Percentiles rank a stretch among this genome's conserved stretches.
Evolutionary conservation across 2,113 vertebrate species (phyloP).

Genomic region (Semnornis frantzii): DNA sequence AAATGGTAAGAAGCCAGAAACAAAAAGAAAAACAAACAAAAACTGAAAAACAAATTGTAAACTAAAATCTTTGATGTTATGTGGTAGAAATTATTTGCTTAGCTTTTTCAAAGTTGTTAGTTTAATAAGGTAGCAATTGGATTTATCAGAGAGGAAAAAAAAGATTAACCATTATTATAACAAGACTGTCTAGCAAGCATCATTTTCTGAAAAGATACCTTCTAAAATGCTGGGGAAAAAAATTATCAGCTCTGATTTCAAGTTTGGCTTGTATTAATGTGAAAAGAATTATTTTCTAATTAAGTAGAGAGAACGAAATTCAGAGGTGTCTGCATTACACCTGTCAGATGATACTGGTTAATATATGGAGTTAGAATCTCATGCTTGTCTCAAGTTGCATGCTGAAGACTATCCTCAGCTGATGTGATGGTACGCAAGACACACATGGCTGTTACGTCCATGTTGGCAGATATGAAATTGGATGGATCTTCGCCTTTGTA

Average conservation of each 20-base stretch:
- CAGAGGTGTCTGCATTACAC: no score
- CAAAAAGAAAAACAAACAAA: neutral
- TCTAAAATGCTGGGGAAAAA: no score
- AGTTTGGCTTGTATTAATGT: no score
- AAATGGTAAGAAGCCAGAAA: neutral
- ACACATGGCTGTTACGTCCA: fast-evolving
- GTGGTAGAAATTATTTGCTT: neutral
- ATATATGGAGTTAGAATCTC: neutral
- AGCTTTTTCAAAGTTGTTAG: no score
- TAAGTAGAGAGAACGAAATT: no score
- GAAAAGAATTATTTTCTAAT: no score
- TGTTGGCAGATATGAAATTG: neutral
- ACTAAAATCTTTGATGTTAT: neutral
- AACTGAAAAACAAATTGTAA: no score
- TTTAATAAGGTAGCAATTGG: neutral
- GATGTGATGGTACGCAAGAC: neutral
- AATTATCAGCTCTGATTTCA: no score
- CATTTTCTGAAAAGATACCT: no score
- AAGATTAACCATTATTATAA: neutral
- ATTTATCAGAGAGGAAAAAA: neutral
- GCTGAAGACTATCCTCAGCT: neutral
- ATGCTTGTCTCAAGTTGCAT: neutral
- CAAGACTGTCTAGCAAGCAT: neutral
- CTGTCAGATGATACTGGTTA: neutral
- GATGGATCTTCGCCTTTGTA: neutral